A percentile compares a stretch with the other conserved stretches of the same genome.
phyloP scores from a whole-genome alignment of 2,888 invertebrate genomes.

The Bombyx huttoni region DNA sequence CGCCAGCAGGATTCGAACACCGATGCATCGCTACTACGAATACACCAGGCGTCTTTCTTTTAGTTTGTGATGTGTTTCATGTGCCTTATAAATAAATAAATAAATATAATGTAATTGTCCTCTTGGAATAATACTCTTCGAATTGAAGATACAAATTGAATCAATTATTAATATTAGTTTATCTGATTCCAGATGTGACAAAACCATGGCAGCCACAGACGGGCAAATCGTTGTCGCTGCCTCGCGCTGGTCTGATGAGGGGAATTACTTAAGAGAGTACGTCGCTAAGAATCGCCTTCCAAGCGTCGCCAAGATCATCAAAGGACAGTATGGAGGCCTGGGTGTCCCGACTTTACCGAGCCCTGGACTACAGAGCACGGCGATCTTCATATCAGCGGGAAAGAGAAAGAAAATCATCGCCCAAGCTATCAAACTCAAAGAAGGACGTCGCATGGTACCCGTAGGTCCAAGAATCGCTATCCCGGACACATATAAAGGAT shows the following conservation, averaged over 20 bases:
- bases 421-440: slow-evolving; percentile 91
- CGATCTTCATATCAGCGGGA: slow-evolving; percentile 87
- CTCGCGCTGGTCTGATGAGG: slow-evolving; percentile 82
- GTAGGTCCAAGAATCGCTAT: slow-evolving; percentile 89
- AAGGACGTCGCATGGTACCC: slow-evolving; percentile 85
- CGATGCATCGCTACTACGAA: too few species aligned
- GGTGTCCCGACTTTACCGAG: slow-evolving; percentile 91
- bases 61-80: too few species aligned
- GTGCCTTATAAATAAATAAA: too few species aligned
- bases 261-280: slow-evolving; percentile 80
- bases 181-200: slow-evolving; percentile 69
- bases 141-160: not conserved
- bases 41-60: too few species aligned
- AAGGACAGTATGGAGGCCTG: slow-evolving; percentile 93
- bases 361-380: slow-evolving; percentile 88
- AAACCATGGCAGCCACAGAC: slow-evolving; percentile 88
- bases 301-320: slow-evolving; percentile 90
- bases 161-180: slow-evolving; percentile 9
- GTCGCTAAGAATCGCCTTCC: slow-evolving; percentile 83
- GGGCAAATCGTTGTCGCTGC: slow-evolving; percentile 92
- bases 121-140: too few species aligned
- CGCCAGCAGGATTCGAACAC: too few species aligned
- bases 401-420: slow-evolving; percentile 89
- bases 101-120: too few species aligned
- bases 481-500: slow-evolving; percentile 91